Conservation (phyloP, 2,113 vertebrate genomes). For the Aegithalos caudatus region DNA sequence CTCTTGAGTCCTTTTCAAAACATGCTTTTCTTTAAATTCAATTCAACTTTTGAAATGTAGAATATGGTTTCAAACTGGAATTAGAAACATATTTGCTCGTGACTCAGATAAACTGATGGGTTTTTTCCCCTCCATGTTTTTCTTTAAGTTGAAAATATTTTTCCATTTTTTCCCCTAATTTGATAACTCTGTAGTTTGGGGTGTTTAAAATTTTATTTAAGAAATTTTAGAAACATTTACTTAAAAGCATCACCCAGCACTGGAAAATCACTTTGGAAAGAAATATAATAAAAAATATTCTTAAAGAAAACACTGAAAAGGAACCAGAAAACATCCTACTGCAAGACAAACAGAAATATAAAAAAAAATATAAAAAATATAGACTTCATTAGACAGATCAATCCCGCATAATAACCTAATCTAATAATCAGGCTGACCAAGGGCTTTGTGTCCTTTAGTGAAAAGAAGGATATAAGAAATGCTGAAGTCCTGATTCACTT, state of each 20-base stretch:
- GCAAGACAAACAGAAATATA: neutral
- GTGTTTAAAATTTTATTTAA: neutral
- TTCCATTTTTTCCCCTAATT: neutral
- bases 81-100: neutral
- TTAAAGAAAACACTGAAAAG: neutral
- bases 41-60: neutral
- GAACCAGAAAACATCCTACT: neutral
- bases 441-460: neutral
- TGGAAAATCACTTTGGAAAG: neutral
- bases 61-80: neutral
- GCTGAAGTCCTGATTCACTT: neutral
- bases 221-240: neutral
- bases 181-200: neutral
- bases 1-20: neutral
- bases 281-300: neutral
- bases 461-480: neutral
- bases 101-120: neutral
- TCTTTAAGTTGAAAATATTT: neutral
- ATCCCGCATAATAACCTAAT: neutral
- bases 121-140: accelerated
- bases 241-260: neutral
- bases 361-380: neutral
- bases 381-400: neutral
- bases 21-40: neutral
- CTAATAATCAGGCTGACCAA: neutral